These are phyloP conservation scores for Otolemur crassicaudatus DNA, from an alignment of 2,797 vertebrate species.

Conservation along the genomic window DNA sequence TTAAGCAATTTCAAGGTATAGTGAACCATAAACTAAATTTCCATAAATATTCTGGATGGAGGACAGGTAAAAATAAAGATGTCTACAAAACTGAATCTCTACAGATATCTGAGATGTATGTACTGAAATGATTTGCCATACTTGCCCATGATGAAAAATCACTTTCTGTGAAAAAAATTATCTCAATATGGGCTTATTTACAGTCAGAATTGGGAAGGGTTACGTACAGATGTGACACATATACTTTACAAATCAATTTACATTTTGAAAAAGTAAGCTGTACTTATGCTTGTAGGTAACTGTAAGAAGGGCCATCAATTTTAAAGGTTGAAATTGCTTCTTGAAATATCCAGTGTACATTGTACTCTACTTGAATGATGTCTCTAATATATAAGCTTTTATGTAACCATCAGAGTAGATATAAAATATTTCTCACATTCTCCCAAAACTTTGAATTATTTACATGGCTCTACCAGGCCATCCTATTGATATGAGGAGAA, in stretches of 20 bases:
- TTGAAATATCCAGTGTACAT: neutral
- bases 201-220: neutral
- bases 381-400: neutral
- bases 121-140: neutral
- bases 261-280: neutral
- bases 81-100: slow-evolving; percentile 37
- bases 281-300: neutral
- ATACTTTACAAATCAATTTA: neutral
- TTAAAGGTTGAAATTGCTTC: neutral
- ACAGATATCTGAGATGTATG: neutral
- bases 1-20: slow-evolving; percentile 71
- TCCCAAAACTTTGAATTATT: neutral
- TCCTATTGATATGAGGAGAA: slow-evolving; percentile 71
- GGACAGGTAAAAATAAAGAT: slow-evolving; percentile 65
- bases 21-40: slow-evolving; percentile 65
- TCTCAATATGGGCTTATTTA: neutral
- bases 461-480: slow-evolving; percentile 38
- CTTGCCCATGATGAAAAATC: neutral
- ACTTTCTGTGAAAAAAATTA: neutral
- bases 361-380: neutral
- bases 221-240: neutral
- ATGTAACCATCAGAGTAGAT: neutral
- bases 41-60: slow-evolving; percentile 65
- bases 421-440: neutral
- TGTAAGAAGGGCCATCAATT: neutral